Conservation (phyloP, 92 coral and sea anemone species). For the Bergia puertoricense region DNA sequence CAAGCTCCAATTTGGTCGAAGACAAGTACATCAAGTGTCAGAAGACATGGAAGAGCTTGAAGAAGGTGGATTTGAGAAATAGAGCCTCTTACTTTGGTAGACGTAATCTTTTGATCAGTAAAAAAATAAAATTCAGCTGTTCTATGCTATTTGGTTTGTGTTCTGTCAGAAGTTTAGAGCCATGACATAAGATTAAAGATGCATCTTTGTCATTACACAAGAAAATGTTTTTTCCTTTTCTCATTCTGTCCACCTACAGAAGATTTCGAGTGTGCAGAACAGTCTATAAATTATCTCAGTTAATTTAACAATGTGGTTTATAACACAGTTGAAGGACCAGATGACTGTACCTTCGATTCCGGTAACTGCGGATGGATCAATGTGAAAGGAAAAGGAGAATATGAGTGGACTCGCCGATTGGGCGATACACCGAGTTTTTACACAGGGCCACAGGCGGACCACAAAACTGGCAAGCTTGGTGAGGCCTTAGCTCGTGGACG, state of each 20-base stretch:
- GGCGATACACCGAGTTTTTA: conserved; percentile 38
- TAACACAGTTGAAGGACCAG: conserved; percentile 8
- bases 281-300: neutral
- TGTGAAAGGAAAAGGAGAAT: conserved; percentile 18
- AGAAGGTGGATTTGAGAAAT: too few relatives aligned
- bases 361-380: conserved; percentile 42
- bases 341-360: conserved; percentile 47
- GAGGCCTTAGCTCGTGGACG: neutral
- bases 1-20: too few relatives aligned
- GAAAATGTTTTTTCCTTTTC: too few relatives aligned
- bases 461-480: conserved; percentile 47
- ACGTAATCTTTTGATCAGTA: too few relatives aligned
- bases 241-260: neutral
- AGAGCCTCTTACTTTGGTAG: too few relatives aligned
- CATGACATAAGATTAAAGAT: too few relatives aligned
- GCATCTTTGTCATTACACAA: too few relatives aligned
- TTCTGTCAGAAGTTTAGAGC: too few relatives aligned
- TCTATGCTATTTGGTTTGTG: too few relatives aligned
- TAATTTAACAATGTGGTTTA: neutral
- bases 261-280: neutral
- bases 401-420: conserved; percentile 40
- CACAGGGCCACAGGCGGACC: conserved; percentile 45
- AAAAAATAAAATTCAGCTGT: too few relatives aligned
- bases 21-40: too few relatives aligned
- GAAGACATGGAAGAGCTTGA: too few relatives aligned